Conservation (phyloP, 2,888 invertebrate genomes). For the Empis stercorea region DNA sequence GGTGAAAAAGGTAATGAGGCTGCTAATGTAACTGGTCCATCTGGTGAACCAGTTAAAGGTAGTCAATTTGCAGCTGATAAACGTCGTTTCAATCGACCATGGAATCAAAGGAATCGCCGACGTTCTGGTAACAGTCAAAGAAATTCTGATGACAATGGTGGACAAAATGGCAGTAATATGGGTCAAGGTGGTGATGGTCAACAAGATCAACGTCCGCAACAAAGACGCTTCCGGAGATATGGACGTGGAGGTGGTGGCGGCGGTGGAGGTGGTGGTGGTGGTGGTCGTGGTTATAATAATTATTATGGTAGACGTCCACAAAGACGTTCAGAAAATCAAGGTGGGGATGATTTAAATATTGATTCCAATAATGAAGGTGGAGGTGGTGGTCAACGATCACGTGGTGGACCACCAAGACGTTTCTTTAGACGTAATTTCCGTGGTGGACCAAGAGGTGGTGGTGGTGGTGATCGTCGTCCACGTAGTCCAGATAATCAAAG, state of each 20-base stretch:
- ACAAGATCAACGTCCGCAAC: not conserved
- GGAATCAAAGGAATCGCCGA: constrained; percentile 42
- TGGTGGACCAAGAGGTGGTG: constrained; percentile 37
- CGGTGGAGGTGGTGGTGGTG: constrained; percentile 7
- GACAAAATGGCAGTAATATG: constrained; percentile 14
- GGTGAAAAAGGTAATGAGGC: constrained; percentile 96
- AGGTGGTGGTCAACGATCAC: constrained; percentile 26
- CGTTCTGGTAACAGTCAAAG: constrained; percentile 35
- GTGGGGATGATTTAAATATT: constrained; percentile 26
- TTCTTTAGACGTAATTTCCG: constrained; percentile 67
- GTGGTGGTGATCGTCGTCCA: constrained; percentile 18
- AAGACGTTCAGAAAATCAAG: constrained; percentile 20
- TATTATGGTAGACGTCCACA: constrained; percentile 24
- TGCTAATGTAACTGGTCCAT: constrained; percentile 94
- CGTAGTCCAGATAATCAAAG: not conserved
- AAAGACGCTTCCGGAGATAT: constrained; percentile 39
- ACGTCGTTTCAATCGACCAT: constrained; percentile 42
- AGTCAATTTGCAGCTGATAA: constrained; percentile 94
- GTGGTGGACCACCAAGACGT: constrained; percentile 43
- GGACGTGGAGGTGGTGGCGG: constrained; percentile 18
- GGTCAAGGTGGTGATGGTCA: constrained; percentile 23
- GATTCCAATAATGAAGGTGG: constrained; percentile 24
- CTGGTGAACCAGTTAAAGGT: constrained; percentile 88
- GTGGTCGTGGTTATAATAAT: constrained; percentile 22
- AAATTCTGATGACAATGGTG: constrained; percentile 22